A percentile compares a stretch with the other conserved stretches of the same genome.
phyloP scores from a whole-genome alignment of 2,888 invertebrate species.

The Conops quadrifasciatus region DNA sequence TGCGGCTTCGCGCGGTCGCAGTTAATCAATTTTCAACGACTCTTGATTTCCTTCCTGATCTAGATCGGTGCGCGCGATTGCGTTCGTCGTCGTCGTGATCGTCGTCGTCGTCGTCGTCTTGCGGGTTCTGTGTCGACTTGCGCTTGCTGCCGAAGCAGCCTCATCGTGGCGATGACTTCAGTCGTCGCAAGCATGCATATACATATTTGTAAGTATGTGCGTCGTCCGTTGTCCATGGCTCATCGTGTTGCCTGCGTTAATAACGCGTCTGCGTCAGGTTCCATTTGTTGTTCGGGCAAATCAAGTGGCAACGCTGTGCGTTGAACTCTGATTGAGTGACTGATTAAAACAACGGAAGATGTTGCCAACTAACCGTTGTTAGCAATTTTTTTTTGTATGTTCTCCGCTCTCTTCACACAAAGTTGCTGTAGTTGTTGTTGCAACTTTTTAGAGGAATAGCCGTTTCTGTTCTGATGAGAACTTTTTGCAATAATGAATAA shows the following conservation, averaged over 20 bases:
- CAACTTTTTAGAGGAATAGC: no score
- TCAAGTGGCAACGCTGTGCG: conserved; percentile 25
- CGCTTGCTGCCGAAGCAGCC: background rate
- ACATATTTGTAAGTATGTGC: background rate
- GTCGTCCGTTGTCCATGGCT: no score
- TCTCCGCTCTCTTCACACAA: no score
- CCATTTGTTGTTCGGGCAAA: conserved; percentile 6
- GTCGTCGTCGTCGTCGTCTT: background rate
- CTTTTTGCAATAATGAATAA: no score
- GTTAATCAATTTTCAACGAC: conserved; percentile 64
- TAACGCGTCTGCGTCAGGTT: conserved; percentile 17
- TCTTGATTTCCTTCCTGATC: conserved; percentile 65
- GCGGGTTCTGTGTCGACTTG: background rate
- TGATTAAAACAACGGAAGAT: conserved; percentile 16
- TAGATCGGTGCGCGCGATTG: conserved; percentile 50
- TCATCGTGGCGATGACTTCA: background rate
- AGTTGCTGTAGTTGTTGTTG: background rate
- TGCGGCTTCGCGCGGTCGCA: conserved; percentile 46
- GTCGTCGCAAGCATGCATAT: background rate
- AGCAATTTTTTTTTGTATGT: no score
- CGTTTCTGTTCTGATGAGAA: no score
- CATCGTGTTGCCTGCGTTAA: no score
- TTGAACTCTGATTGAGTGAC: conserved; percentile 26
- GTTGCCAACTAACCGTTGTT: conserved; percentile 7
- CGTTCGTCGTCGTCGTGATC: conserved; percentile 25